These are phyloP conservation scores for Yponomeuta cagnagella DNA, from an alignment of 2,888 invertebrate genomes.

Conservation along the genomic window DNA sequence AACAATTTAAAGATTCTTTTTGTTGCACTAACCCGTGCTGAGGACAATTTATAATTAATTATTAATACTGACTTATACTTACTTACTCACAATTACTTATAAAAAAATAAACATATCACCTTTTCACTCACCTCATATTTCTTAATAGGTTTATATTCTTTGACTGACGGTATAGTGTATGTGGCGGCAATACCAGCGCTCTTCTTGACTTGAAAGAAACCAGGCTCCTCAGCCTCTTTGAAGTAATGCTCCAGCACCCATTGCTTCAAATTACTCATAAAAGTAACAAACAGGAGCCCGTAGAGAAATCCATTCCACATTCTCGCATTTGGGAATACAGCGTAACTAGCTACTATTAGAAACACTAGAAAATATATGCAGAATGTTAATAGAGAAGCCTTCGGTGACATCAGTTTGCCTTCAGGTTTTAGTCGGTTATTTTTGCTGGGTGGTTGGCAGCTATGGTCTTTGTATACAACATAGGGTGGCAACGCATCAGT, in stretches of 20 bases:
- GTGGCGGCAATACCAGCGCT: slow-evolving; percentile 37
- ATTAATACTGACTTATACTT: too few species aligned
- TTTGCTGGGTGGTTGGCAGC: slow-evolving; percentile 41
- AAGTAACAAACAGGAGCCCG: slow-evolving; percentile 60
- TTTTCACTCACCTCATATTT: slow-evolving; percentile 70
- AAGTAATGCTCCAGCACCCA: slow-evolving; percentile 62
- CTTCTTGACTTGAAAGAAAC: slow-evolving; percentile 42
- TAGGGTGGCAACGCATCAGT: slow-evolving; percentile 20
- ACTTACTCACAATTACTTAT: not conserved
- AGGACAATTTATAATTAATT: too few species aligned
- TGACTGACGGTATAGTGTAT: slow-evolving; percentile 77
- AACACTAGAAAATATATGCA: slow-evolving; percentile 59
- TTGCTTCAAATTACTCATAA: slow-evolving; percentile 46
- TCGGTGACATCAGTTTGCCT: slow-evolving; percentile 17
- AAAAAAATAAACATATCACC: not conserved
- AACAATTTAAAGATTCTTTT: too few species aligned
- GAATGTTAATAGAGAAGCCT: slow-evolving; percentile 44
- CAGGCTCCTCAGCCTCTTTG: slow-evolving; percentile 37
- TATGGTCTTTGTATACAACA: slow-evolving; percentile 33
- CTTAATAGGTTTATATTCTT: slow-evolving; percentile 76
- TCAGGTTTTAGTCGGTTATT: slow-evolving; percentile 30
- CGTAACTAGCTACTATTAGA: slow-evolving; percentile 46
- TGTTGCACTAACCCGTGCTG: too few species aligned
- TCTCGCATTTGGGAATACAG: slow-evolving; percentile 54
- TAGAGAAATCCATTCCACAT: slow-evolving; percentile 65